Evolutionary conservation across 2,797 vertebrate genomes (phyloP), one percentile per base, ranked within the genome.

Genomic region (Chloroceryle inda): DNA sequence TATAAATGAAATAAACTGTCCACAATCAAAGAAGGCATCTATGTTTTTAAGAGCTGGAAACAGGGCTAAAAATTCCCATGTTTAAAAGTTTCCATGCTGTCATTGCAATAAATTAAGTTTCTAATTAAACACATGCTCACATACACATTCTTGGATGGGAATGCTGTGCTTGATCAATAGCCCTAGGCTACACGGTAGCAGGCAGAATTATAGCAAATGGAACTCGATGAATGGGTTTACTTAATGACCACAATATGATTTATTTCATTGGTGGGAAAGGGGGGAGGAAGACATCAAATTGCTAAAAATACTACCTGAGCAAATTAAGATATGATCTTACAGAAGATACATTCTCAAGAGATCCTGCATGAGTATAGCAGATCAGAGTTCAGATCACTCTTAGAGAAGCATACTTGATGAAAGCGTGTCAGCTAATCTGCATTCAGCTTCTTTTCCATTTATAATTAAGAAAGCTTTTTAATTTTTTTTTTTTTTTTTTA

Each of bases 201-300:
- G 89, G 44, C 88, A 92, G 95, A 96, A 92, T 95, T 95, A 96
- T 86, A 94, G 91, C 79, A 96, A 97, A 89, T 94, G 96, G 85
- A 91, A 86, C 79, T 90, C 89, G 89, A 95, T 95, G 85, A 95
- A 96, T 94, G 73, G 79, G 71, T 94, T 96, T 96, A 84, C 89
- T 96, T 96, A 96, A 96, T 88, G 95, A 94, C 91, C 91, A 88
- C 91, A 94, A 86, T 96, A 96, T 95, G 95, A 95, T 97, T 97
- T 95, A 93, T 95, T 94, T 94, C 80, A 86, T 52, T 94, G 79
- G 91, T 89, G 82, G 82, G 33, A 85, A 94, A 90, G 24, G 11
- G 72, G 67, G 42, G 88, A 95, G 42, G 88, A 95, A 94, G 88
- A 95, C 89, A 94, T 88, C 76, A 94, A 92, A 92, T 45, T 86